A percentile compares a stretch with the other conserved stretches of the same genome.
phyloP scores from a whole-genome alignment of 2,888 invertebrate genomes.

The Flexamia atlantica region DNA sequence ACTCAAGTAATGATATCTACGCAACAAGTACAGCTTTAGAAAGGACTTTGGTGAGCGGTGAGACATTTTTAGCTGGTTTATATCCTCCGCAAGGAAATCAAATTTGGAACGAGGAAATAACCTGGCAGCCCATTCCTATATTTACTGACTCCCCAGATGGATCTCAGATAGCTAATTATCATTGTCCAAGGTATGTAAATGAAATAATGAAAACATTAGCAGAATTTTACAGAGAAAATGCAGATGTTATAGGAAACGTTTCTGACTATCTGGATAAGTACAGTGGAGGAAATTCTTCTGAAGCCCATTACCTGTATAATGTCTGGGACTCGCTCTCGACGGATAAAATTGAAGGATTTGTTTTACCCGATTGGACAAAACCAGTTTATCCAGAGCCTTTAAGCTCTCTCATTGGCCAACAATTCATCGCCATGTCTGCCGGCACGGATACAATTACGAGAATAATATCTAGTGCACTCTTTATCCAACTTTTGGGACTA shows the following conservation, averaged over 20 bases:
- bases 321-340: constrained; percentile 14
- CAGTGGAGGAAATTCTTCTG: constrained; percentile 2
- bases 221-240: background rate
- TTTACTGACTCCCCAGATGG: constrained; percentile 27
- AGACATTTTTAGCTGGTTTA: constrained; percentile 10
- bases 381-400: background rate
- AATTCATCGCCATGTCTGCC: background rate
- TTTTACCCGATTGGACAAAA: constrained; percentile 34
- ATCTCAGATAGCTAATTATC: background rate
- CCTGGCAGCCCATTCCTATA: constrained; percentile 28
- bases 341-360: constrained; percentile 19
- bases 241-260: background rate
- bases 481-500: background rate
- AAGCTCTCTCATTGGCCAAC: background rate
- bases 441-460: background rate
- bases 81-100: constrained; percentile 16
- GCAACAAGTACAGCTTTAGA: constrained; percentile 33
- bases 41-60: constrained; percentile 12
- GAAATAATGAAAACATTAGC: background rate
- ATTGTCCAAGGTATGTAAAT: background rate
- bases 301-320: background rate
- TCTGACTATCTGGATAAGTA: background rate
- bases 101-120: constrained; percentile 22
- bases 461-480: background rate
- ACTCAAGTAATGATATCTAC: constrained; percentile 7